phyloP scores from a whole-genome alignment of 2,888 invertebrate genomes.

The Meandrusa payeni region DNA sequence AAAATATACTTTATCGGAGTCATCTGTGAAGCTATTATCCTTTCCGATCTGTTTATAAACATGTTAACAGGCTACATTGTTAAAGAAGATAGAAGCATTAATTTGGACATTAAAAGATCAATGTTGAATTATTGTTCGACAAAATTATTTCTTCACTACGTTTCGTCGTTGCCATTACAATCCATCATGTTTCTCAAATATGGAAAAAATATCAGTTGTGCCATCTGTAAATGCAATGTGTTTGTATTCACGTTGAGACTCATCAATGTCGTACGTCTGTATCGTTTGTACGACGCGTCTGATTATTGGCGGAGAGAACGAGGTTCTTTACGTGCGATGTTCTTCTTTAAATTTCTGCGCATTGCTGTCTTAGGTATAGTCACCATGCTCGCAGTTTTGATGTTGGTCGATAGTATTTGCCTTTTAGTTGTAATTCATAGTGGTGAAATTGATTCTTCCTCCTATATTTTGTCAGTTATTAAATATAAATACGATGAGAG shows the following conservation, averaged over 20 bases:
- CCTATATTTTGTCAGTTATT: slow-evolving; percentile 23
- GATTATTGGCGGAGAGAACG: slow-evolving; percentile 25
- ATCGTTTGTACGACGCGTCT: slow-evolving; percentile 25
- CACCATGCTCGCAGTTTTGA: slow-evolving; percentile 25
- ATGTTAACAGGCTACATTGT: slow-evolving; percentile 26
- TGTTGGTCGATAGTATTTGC: slow-evolving; percentile 24
- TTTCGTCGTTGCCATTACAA: slow-evolving; percentile 27
- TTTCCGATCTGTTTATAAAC: slow-evolving; percentile 24
- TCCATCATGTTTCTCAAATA: slow-evolving; percentile 27
- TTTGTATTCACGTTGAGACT: slow-evolving; percentile 27
- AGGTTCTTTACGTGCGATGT: slow-evolving; percentile 17
- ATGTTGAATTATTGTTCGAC: slow-evolving; percentile 25
- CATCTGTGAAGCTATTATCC: slow-evolving; percentile 21
- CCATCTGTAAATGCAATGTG: slow-evolving; percentile 25
- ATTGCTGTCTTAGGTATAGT: slow-evolving; percentile 26
- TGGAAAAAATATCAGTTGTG: slow-evolving; percentile 25
- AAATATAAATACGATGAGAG: slow-evolving; percentile 21
- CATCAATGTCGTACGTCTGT: slow-evolving; percentile 25
- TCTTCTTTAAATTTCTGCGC: slow-evolving; percentile 27
- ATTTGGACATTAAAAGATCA: slow-evolving; percentile 26
- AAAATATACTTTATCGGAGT: slow-evolving; percentile 24
- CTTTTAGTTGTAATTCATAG: slow-evolving; percentile 20
- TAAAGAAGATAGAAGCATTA: slow-evolving; percentile 23
- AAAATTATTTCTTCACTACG: slow-evolving; percentile 25
- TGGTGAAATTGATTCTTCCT: slow-evolving; percentile 15